phyloP scores from a whole-genome alignment of 2,888 invertebrate genomes.

The Agrochola lychnidis region DNA sequence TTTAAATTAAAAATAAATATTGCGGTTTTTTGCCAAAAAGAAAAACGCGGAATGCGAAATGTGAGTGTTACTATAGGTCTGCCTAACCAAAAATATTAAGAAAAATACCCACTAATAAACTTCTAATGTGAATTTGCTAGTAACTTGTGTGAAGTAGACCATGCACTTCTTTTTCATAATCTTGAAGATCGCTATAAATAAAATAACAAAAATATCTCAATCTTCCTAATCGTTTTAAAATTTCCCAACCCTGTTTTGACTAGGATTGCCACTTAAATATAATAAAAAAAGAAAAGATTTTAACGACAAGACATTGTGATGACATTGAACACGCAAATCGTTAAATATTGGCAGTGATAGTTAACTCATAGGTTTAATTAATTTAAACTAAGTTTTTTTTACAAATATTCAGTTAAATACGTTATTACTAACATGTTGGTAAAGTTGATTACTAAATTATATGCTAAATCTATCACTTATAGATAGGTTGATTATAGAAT shows the following conservation, averaged over 20 bases:
- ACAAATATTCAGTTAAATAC: conserved; percentile 72
- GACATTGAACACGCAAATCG: conserved; percentile 72
- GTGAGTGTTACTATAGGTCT: neutral
- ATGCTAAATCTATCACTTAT: conserved; percentile 40
- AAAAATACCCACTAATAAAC: neutral
- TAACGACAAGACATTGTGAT: conserved; percentile 67
- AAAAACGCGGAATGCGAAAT: neutral
- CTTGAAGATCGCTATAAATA: conserved; percentile 42
- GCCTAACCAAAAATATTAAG: neutral
- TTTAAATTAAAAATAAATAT: conserved; percentile 21
- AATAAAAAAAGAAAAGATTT: conserved; percentile 66
- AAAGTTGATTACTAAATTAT: conserved; percentile 57
- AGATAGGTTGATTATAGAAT: conserved; percentile 52
- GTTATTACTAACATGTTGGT: conserved; percentile 64
- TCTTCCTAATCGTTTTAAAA: conserved; percentile 62
- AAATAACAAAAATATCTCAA: conserved; percentile 52
- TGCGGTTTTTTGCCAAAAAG: neutral
- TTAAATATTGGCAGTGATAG: conserved; percentile 86
- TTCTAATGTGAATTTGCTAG: neutral
- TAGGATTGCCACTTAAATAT: conserved; percentile 87
- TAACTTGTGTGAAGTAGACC: neutral
- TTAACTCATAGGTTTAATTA: conserved; percentile 72
- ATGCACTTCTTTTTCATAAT: neutral
- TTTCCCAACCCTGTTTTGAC: conserved; percentile 89
- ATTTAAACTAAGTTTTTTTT: conserved; percentile 58